Conservation (phyloP, 2,888 invertebrate genomes). For the Junonia oenone region DNA sequence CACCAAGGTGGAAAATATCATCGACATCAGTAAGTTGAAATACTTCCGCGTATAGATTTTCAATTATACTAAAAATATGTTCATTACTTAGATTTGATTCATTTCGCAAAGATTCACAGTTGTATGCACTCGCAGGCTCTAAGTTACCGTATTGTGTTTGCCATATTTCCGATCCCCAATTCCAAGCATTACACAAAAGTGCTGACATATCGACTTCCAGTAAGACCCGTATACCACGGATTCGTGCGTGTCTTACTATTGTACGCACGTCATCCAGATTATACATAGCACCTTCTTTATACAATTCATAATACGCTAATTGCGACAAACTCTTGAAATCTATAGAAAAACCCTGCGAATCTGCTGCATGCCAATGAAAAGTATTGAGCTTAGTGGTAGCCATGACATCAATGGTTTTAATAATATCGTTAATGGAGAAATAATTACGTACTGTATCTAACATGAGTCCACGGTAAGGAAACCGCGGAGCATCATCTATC, state of each 20-base stretch:
- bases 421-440: slow-evolving; percentile 84
- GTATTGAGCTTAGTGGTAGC: slow-evolving; percentile 92
- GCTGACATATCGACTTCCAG: slow-evolving; percentile 94
- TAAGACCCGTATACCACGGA: slow-evolving; percentile 90
- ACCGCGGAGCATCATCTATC: slow-evolving; percentile 86
- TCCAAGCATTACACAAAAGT: slow-evolving; percentile 90
- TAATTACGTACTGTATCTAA: slow-evolving; percentile 94
- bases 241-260: slow-evolving; percentile 86
- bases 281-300: slow-evolving; percentile 86
- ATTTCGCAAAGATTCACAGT: slow-evolving; percentile 88
- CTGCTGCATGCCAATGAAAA: slow-evolving; percentile 93
- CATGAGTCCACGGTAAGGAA: slow-evolving; percentile 89
- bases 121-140: slow-evolving; percentile 75
- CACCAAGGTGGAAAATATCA: slow-evolving; percentile 89
- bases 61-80: slow-evolving; percentile 83
- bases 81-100: slow-evolving; percentile 88
- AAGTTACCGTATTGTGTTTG: slow-evolving; percentile 85
- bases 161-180: slow-evolving; percentile 83
- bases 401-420: slow-evolving; percentile 90
- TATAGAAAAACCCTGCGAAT: slow-evolving; percentile 94
- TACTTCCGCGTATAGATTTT: slow-evolving; percentile 86
- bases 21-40: slow-evolving; percentile 85
- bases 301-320: slow-evolving; percentile 88
- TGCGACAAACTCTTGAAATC: slow-evolving; percentile 86
- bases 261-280: slow-evolving; percentile 83